Evolutionary conservation across 2,113 vertebrate species (phyloP).

Genomic region (Platichthys stellatus): DNA sequence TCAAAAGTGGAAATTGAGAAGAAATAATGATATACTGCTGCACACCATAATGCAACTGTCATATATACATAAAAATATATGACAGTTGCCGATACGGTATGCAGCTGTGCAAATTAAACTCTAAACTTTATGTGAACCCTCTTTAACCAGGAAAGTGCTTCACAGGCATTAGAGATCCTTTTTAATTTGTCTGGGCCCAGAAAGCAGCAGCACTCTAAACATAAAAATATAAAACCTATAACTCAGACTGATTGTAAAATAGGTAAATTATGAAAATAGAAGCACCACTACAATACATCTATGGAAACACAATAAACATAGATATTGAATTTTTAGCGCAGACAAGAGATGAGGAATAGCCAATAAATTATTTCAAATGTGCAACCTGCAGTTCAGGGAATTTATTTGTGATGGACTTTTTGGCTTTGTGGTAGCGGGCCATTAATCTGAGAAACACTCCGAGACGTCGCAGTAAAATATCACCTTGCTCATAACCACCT

Average conservation of each 20-base stretch:
- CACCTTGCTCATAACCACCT: constrained; percentile 83
- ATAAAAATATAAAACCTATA: constrained; percentile 11
- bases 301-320: background rate
- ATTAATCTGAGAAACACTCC: constrained; percentile 18
- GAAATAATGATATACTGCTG: too few species aligned
- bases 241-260: background rate
- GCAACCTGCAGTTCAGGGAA: constrained; percentile 3
- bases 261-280: background rate
- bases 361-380: background rate
- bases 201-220: background rate
- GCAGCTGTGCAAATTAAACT: too few species aligned
- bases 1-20: too few species aligned
- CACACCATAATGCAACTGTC: background rate
- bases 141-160: background rate
- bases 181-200: constrained; percentile 5
- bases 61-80: background rate
- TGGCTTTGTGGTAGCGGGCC: constrained; percentile 4
- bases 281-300: background rate
- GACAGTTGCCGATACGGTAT: too few species aligned
- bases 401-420: constrained; percentile 16
- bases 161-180: background rate
- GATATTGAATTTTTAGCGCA: background rate
- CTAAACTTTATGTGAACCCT: background rate
- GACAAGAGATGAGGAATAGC: background rate
- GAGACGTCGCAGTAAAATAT: constrained; percentile 25